Evolutionary conservation across 2,888 invertebrate species (phyloP).

Genomic region (Microctonus hyperodae): DNA sequence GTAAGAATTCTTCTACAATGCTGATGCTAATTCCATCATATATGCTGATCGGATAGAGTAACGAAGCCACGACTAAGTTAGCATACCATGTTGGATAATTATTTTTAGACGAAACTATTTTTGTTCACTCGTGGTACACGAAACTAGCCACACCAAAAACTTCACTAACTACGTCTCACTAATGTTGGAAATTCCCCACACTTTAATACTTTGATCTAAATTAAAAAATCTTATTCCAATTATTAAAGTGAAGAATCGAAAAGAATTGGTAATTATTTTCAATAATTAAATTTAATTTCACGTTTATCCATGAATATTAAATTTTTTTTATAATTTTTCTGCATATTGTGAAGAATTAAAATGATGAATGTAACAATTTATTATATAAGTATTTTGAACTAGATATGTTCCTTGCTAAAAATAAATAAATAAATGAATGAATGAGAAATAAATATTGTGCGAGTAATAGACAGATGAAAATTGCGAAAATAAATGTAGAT

Average conservation of each 20-base stretch:
- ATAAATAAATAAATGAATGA: too few relatives aligned
- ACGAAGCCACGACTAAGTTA: not conserved
- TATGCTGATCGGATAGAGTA: not conserved
- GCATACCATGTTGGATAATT: constrained; percentile 24
- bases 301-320: not conserved
- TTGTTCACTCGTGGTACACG: constrained; percentile 33
- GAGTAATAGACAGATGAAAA: constrained; percentile 35
- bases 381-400: constrained; percentile 46
- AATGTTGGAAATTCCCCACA: constrained; percentile 27
- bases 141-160: constrained; percentile 18
- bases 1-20: not conserved
- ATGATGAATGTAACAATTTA: constrained; percentile 1
- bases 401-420: constrained; percentile 47
- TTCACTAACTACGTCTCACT: constrained; percentile 6
- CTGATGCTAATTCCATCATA: not conserved
- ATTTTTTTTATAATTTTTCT: not conserved
- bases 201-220: not conserved
- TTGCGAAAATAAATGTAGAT: constrained; percentile 12
- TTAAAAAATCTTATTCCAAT: too few relatives aligned
- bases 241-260: too few relatives aligned
- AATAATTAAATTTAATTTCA: too few relatives aligned
- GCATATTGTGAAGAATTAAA: not conserved
- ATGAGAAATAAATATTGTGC: constrained; percentile 37
- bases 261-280: too few relatives aligned
- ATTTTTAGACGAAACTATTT: constrained; percentile 41